Evolutionary conservation across 2,888 invertebrate species (phyloP), one percentile per base, ranked within the genome.

Genomic region (Bembecia ichneumoniformis): DNA sequence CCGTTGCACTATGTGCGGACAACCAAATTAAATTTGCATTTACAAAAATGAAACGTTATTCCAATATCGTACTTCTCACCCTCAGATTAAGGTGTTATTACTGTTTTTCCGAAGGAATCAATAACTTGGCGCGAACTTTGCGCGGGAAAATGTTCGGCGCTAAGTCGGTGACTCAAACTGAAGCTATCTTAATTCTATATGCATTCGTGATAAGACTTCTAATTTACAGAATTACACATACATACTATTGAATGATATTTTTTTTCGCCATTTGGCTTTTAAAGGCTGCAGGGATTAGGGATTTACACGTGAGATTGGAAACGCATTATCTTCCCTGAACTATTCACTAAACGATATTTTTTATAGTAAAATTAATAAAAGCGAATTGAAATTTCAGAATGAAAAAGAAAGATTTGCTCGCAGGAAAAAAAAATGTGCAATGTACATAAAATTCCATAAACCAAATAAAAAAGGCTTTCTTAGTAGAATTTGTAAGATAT

Each of bases 1-100:
- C 70, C 72, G 71, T 68, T 79, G 77, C 81, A 78, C 77, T 84
- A 82, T 77, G 82, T 81, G 79, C 60, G 28, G 28, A 64, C 57
- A 54, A 49, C 40, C 40, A 10, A 40, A 5, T 13, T 13, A 40
- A 40, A 40, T 40, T 40, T 40, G 40, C 40, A 40, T 40, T 40
- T 40, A 13, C 5, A 5, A 13, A 40, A 40, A 13, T n/a, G n/a
- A 40, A 14, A 3, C 7, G 48, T 62, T 14, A 14, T 40, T 40
- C 40, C n/a, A 40, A 3, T 13, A 3, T 40, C 5, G 7, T 7
- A 40, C 40, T 40, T 40, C 13, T n/a, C 2, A 7, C 14, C 13
- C 14, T 40, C 40, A 13, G 7, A 40, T 13, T 40, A 40, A 40
- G 40, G 40, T 40, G n/a, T 5, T 13, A n/a, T 14, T 40, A 40